Evolutionary conservation across 2,888 invertebrate species (phyloP).

Genomic region (Tetanocera ferruginea): DNA sequence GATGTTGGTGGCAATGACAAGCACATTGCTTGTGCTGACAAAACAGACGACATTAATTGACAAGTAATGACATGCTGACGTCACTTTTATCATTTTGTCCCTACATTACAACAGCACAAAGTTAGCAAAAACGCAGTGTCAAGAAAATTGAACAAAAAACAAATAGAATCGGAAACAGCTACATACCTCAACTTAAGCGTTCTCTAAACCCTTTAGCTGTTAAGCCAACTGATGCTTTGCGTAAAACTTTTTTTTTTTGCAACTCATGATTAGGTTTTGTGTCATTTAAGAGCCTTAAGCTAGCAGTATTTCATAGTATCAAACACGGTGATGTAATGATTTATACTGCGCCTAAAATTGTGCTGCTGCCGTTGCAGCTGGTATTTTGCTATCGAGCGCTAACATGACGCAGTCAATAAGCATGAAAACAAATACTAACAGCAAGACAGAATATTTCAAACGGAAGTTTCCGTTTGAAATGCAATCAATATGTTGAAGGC

Average conservation of each 20-base stretch:
- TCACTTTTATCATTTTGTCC: slow-evolving; percentile 27
- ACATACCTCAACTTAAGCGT: background rate
- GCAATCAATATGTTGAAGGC: background rate
- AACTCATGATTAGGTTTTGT: no score
- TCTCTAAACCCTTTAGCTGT: no score
- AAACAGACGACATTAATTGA: slow-evolving; percentile 55
- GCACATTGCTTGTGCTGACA: slow-evolving; percentile 41
- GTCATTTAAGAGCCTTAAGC: no score
- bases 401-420: background rate
- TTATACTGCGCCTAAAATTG: no score
- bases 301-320: no score
- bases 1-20: slow-evolving; percentile 39
- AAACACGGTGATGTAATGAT: no score
- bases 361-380: background rate
- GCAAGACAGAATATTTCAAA: background rate
- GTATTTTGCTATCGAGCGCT: background rate
- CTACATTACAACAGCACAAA: no score
- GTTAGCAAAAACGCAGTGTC: no score
- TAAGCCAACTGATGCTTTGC: no score
- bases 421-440: background rate
- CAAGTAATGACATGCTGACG: slow-evolving; percentile 51
- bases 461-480: background rate
- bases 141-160: background rate
- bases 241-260: no score
- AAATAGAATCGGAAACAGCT: slow-evolving; percentile 26